Conservation (phyloP, 2,888 invertebrate genomes). For the Epirrhoe alternata region DNA sequence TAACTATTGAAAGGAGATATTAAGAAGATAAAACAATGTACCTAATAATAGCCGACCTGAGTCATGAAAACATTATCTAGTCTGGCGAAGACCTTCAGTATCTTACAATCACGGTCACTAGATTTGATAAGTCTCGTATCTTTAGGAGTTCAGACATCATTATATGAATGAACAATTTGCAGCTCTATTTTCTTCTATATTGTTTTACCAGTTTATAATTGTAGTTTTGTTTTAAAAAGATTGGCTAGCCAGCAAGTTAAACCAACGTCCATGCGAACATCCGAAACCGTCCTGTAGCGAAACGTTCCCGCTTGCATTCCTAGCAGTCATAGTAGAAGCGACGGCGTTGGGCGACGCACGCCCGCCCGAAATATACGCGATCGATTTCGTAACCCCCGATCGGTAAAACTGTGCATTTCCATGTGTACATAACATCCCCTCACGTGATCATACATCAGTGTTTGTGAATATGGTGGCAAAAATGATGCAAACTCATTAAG, state of each 20-base stretch:
- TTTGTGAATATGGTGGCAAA: conserved; percentile 29
- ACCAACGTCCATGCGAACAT: background rate
- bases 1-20: too few species aligned
- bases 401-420: conserved; percentile 38
- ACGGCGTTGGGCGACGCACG: conserved; percentile 56
- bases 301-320: conserved; percentile 38
- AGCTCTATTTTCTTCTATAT: background rate
- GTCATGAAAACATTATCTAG: too few species aligned
- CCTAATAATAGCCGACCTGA: too few species aligned
- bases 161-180: too few species aligned
- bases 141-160: too few species aligned
- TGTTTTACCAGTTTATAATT: background rate
- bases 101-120: too few species aligned
- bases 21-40: too few species aligned
- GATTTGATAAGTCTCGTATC: too few species aligned
- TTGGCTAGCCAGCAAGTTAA: background rate
- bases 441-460: conserved; percentile 47
- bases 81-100: too few species aligned
- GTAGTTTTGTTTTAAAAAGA: conserved; percentile 1
- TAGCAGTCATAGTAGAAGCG: conserved; percentile 52
- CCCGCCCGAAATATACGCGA: conserved; percentile 47
- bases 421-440: conserved; percentile 49
- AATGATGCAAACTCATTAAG: background rate
- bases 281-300: conserved; percentile 21
- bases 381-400: conserved; percentile 28